Conservation (phyloP, 2,888 invertebrate genomes). For the Neocrepidodera transversa region DNA sequence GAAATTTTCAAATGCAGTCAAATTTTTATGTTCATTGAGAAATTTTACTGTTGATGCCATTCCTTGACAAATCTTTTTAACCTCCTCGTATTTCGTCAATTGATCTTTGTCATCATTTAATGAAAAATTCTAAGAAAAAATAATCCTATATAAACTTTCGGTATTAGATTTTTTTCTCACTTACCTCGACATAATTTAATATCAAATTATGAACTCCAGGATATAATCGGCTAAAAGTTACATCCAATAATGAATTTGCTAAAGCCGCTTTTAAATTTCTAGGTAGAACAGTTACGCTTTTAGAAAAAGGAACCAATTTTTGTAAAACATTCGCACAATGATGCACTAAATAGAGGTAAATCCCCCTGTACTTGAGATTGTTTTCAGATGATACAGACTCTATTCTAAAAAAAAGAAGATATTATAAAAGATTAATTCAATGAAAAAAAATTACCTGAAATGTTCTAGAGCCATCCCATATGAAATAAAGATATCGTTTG, state of each 20-base stretch:
- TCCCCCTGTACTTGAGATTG: slow-evolving; percentile 53
- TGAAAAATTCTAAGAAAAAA: slow-evolving; percentile 56
- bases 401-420: slow-evolving; percentile 47
- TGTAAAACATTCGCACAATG: slow-evolving; percentile 57
- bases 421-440: not conserved
- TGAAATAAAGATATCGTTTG: slow-evolving; percentile 65
- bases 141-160: not conserved
- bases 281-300: slow-evolving; percentile 59
- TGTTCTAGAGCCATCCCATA: slow-evolving; percentile 66
- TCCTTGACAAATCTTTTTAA: slow-evolving; percentile 59
- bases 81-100: slow-evolving; percentile 59
- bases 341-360: slow-evolving; percentile 61
- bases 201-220: slow-evolving; percentile 59
- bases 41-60: slow-evolving; percentile 61
- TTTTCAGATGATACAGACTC: slow-evolving; percentile 51
- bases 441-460: slow-evolving; percentile 58
- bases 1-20: slow-evolving; percentile 57
- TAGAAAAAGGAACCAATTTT: slow-evolving; percentile 58
- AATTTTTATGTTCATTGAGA: slow-evolving; percentile 54
- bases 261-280: slow-evolving; percentile 60
- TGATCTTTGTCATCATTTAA: slow-evolving; percentile 54
- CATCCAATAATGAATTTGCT: slow-evolving; percentile 59
- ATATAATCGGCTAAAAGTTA: slow-evolving; percentile 61
- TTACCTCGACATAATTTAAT: slow-evolving; percentile 61
- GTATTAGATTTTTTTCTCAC: slow-evolving; percentile 26